A percentile compares a stretch with the other conserved stretches of the same genome.
Conservation (phyloP, 2,888 invertebrate species). For the Temnothorax ravouxi region DNA sequence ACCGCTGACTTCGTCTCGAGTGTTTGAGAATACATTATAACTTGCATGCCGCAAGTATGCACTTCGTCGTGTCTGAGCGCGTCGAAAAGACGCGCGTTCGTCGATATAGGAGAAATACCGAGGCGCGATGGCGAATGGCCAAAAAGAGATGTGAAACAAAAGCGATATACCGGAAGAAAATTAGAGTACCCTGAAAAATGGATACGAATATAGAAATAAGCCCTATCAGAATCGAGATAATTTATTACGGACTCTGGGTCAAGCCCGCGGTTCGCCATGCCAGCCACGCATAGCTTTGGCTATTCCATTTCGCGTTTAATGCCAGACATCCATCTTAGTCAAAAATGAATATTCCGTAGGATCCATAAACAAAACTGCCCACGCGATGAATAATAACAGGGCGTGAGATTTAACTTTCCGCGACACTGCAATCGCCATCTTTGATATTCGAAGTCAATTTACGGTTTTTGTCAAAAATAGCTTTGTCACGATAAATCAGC, state of each 20-base stretch:
- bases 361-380: constrained; percentile 37
- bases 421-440: not conserved
- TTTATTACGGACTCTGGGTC: constrained; percentile 45
- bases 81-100: constrained; percentile 15
- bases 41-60: constrained; percentile 41
- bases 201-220: constrained; percentile 7
- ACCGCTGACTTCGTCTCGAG: constrained; percentile 43
- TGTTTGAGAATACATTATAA: constrained; percentile 56
- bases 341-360: constrained; percentile 35
- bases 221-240: constrained; percentile 42
- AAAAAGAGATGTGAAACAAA: not conserved
- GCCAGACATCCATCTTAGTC: constrained; percentile 53
- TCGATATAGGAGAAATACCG: constrained; percentile 19
- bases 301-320: constrained; percentile 41
- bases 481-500: constrained; percentile 1
- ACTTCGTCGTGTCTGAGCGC: constrained; percentile 35
- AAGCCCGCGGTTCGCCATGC: constrained; percentile 19
- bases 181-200: not conserved
- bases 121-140: constrained; percentile 1
- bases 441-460: constrained; percentile 6
- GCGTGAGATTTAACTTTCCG: constrained; percentile 36
- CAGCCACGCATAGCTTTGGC: constrained; percentile 22
- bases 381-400: constrained; percentile 23
- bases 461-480: not conserved
- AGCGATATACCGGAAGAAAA: not conserved